Base-by-base conservation (phyloP, 2,113 vertebrate genomes). In the Pantherophis guttatus region DNA sequence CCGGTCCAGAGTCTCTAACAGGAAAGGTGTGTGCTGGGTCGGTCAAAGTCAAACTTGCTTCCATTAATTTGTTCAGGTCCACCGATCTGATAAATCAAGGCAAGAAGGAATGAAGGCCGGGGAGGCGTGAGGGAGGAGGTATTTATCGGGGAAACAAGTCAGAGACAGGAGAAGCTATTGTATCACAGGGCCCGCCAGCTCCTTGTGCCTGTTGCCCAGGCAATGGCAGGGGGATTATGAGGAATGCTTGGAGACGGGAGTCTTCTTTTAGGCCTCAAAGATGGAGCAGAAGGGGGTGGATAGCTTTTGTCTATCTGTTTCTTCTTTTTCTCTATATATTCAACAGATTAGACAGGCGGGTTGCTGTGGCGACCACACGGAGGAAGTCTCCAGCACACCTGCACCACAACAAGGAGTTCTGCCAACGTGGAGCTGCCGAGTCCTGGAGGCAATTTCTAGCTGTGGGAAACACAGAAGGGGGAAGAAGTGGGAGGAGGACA, bases 131-230 rank as follows among this genome's bases (percentile, higher is more conserved):
- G 91, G 88, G 94, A 94, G 65, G 48, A 93, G 62, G 87, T 90
- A 90, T 23, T 87, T 95, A 95, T 93, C 94, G 93, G 95, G 85
- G 94, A 94, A 93, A 92, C 92, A 95, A 95, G 92, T 93, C 95
- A 89, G 94, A 97, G 97, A 97, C 97, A 96, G 95, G 96, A 95
- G 94, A 93, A 87, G 93, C 91, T 95, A 97, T 97, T 96, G 96
- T 94, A 86, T 93, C 93, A 89, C 95, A 94, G 94, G 95, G 94
- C 93, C 65, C 0, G 89, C 94, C 97, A 96, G 95, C 93, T 97
- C 95, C 96, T 96, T 97, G 96, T 95, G 97, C 96, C 96, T 97
- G 98, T 98, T 98, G 98, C 98, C 98, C 86, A 94, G 98, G 98
- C 93, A 91, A 98, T 98, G 97, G 97, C 96, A 97, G 96, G 96